Base-by-base conservation (phyloP, 2,888 invertebrate genomes). In the Anthrax anthrax region DNA sequence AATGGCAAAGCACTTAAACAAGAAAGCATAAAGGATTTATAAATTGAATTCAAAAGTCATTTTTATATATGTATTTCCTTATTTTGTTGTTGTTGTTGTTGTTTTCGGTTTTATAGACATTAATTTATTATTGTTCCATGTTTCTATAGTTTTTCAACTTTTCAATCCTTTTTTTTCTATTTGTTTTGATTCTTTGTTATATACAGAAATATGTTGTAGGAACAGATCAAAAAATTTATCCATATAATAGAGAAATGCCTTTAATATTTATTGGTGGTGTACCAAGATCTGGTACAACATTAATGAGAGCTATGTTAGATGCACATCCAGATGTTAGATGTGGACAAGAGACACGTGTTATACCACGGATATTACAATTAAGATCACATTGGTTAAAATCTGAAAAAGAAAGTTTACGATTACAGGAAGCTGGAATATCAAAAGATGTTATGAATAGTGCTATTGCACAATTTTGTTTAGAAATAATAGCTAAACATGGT, bases 221-320 rank as follows among this genome's bases (percentile, higher is more conserved):
- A 43, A 66, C 72, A 49, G 78, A 81, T 65, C 74, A 75, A 56
- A 78, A 77, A 61, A 68, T 73, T 47, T 83, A 81, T 67, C 72
- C 77, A 49, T 88, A 87, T 70, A 85, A 89, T 64, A 77, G 90
- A 58, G 79, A 84, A 57, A 87, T 91, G 83, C 94, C 94, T 57
- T 75, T 95, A 57, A 89, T 94, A 67, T 95, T 95, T 73, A 91
- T 97, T 66, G 96, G 96, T 49, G 97, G 97, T 52, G 92, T 97
- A 63, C 97, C 97, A 47, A 80, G 96, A 57, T 95, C 94, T 43
- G 97, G 96, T 46, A 97, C 96, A 39, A 97, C 97, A 51, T 76
- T 97, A 56, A 91, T 95, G 86, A 78, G 97, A 60, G 95, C 94
- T 53, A 92, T 97, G 90, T 73, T 98, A 58, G 97, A 98, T 71